Evolutionary conservation across 2,797 vertebrate species (phyloP), one percentile per base, ranked within the genome.

Genomic region (Ceryle rudis): DNA sequence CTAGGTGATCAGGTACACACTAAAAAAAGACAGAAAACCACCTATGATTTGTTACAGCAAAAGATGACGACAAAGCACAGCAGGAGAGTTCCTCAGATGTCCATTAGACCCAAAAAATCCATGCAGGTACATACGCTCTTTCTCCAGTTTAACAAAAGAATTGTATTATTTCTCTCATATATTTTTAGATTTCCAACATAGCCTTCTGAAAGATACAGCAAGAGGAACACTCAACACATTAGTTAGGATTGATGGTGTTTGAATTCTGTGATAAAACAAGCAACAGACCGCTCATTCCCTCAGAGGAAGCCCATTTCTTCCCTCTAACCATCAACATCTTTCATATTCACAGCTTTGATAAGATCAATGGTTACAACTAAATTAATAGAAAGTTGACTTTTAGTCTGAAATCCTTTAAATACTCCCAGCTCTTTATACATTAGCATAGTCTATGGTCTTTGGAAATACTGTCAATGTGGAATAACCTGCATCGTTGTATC

Each of bases 341-440:
- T 55, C 86, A 72, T 51, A 66, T 39, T 47, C 51, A 61, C 62
- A 75, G 51, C 66, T 94, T 81, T 84, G 35, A 22, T 41, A 85
- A 86, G 29, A 90, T 75, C 86, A 89, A 6, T 44, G 35, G n/a
- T 14, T 81, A 41, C 52, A 89, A 16, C 58, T 86, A 65, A 62
- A 83, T 62, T 80, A 74, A 78, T 3, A 52, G 20, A 57, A 86
- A 86, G 58, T 31, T 61, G 26, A 57, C 51, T 61, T 86, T 87
- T 25, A 70, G n/a, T 60, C 47, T 19, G 14, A 89, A 87, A 57
- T 47, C 41, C 37, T 83, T 79, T 55, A 91, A 86, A 83, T 41
- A 20, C 49, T 64, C 64, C 52, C 41, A 72, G 4, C 3, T 47
- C 22, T 71, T 55, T 8, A 33, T 18, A 69, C 84, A 81, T 49